Evolutionary conservation across 2,113 vertebrate genomes (phyloP).

Genomic region (Engystomops pustulosus): DNA sequence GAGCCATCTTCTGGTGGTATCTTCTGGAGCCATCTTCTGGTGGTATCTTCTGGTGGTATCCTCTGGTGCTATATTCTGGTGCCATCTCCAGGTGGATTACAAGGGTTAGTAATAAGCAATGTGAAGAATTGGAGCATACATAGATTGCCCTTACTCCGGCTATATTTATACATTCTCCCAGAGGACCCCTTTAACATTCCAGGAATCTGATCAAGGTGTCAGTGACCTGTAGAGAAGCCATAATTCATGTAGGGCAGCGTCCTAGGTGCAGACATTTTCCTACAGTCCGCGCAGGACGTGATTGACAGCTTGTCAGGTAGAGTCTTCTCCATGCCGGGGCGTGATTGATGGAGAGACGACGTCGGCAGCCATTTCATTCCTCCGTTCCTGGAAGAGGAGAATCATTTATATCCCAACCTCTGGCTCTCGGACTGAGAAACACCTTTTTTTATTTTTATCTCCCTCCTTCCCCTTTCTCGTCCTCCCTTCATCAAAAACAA

Average conservation of each 20-base stretch:
- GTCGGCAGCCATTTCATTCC: constrained; percentile 50
- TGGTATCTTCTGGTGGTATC: too few relatives aligned
- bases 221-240: constrained; percentile 11
- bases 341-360: constrained; percentile 49
- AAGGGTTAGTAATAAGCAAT: not conserved
- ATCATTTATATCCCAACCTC: constrained; percentile 41
- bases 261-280: not conserved
- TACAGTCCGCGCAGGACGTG: constrained; percentile 20
- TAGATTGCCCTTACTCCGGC: not conserved
- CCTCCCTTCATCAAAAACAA: constrained; percentile 60
- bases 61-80: too few relatives aligned
- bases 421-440: constrained; percentile 34
- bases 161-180: not conserved
- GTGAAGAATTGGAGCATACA: not conserved
- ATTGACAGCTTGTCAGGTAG: constrained; percentile 56
- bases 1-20: too few relatives aligned
- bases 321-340: constrained; percentile 20
- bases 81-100: too few relatives aligned
- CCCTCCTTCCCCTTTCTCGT: constrained; percentile 30
- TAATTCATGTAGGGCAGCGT: constrained; percentile 12
- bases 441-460: constrained; percentile 50
- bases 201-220: not conserved
- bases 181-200: not conserved
- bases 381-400: constrained; percentile 29
- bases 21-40: too few relatives aligned